Conservation (phyloP, 2,797 vertebrate species). For the Phoebastria nigripes region DNA sequence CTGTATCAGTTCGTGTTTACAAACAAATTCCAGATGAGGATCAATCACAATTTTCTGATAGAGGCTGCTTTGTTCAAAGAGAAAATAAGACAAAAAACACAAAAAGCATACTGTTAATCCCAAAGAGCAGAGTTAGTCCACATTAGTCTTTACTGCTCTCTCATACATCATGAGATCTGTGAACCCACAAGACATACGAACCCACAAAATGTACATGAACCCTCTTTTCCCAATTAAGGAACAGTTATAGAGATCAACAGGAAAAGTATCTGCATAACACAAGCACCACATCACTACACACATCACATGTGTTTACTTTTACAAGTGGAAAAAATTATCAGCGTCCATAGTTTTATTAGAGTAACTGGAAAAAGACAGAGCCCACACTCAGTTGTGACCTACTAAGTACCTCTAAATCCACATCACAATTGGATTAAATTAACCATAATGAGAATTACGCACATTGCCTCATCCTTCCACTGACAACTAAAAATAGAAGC, state of each 20-base stretch:
- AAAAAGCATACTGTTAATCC: neutral
- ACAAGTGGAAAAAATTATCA: neutral
- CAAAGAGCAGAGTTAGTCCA: neutral
- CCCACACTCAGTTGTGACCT: neutral
- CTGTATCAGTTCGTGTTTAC: fast-evolving
- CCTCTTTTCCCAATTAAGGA: neutral
- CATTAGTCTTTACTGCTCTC: neutral
- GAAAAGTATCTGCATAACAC: neutral
- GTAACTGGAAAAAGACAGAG: neutral
- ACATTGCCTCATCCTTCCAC: conserved; percentile 28
- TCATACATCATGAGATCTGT: too few relatives aligned
- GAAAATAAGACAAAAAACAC: neutral
- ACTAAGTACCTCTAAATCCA: conserved; percentile 43
- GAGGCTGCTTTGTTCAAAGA: neutral
- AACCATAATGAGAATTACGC: conserved; percentile 30
- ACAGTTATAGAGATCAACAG: neutral
- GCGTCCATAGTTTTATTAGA: neutral
- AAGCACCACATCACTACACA: neutral
- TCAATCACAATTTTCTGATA: neutral
- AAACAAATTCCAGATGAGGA: neutral
- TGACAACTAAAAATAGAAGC: conserved; percentile 31
- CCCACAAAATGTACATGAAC: neutral
- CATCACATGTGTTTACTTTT: neutral
- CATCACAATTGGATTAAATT: conserved; percentile 63
- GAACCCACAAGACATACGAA: neutral